phyloP scores from a whole-genome alignment of 1,140 invertebrate species.

The Periplaneta americana region DNA sequence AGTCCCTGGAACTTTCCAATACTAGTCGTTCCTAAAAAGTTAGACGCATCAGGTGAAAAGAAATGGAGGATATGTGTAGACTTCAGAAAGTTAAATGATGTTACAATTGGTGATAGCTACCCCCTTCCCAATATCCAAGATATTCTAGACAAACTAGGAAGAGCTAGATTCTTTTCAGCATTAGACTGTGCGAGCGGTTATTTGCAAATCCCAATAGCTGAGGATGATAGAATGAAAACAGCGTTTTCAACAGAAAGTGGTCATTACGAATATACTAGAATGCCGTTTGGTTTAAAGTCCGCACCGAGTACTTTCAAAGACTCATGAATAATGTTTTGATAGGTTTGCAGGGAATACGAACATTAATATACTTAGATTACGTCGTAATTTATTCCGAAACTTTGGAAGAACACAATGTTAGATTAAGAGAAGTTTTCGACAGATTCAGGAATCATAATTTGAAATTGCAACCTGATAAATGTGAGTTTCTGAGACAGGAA shows the following conservation, averaged over 20 bases:
- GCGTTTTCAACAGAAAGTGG: slow-evolving; percentile 26
- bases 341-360: slow-evolving; percentile 22
- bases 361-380: slow-evolving; percentile 34
- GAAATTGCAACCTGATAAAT: slow-evolving; percentile 25
- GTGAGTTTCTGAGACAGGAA: slow-evolving; percentile 19
- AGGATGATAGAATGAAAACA: slow-evolving; percentile 29
- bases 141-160: slow-evolving; percentile 39
- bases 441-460: slow-evolving; percentile 17
- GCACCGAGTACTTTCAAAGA: slow-evolving; percentile 30
- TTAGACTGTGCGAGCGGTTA: slow-evolving; percentile 44
- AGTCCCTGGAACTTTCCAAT: slow-evolving; percentile 31
- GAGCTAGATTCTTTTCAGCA: slow-evolving; percentile 39
- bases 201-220: slow-evolving; percentile 36
- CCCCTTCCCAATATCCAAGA: slow-evolving; percentile 47
- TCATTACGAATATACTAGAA: slow-evolving; percentile 29
- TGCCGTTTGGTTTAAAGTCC: slow-evolving; percentile 30
- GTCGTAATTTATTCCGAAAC: background rate
- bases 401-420: background rate
- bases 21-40: slow-evolving; percentile 34
- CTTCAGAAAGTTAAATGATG: slow-evolving; percentile 37
- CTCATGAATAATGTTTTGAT: slow-evolving; percentile 34
- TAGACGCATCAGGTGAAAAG: slow-evolving; percentile 28
- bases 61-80: slow-evolving; percentile 37
- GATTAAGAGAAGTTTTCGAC: slow-evolving; percentile 19
- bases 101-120: slow-evolving; percentile 40